Conservation (phyloP, 2,888 invertebrate species). For the Drepanosiphum platanoidis region DNA sequence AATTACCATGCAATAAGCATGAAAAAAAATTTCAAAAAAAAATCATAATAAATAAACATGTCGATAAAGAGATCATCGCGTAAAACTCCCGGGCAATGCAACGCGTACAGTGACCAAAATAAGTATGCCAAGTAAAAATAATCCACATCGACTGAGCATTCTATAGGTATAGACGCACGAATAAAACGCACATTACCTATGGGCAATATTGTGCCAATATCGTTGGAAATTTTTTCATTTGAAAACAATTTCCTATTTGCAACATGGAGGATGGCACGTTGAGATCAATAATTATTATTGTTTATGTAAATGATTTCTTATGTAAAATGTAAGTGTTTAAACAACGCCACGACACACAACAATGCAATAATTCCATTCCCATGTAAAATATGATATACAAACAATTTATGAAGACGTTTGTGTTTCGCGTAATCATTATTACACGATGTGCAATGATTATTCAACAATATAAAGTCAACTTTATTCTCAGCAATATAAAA, state of each 20-base stretch:
- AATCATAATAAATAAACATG: no score
- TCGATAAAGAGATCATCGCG: no score
- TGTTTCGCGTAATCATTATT: no score
- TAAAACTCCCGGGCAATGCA: background rate
- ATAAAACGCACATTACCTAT: background rate
- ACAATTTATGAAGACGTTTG: no score
- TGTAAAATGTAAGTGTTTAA: no score
- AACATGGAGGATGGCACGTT: no score
- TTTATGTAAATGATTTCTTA: no score
- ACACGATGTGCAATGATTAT: background rate
- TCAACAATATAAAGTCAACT: background rate
- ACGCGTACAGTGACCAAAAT: background rate
- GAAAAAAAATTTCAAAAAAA: no score
- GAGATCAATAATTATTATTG: background rate
- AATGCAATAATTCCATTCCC: no score
- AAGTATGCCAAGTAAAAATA: background rate
- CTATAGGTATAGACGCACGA: background rate
- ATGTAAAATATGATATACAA: no score
- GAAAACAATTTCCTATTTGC: background rate
- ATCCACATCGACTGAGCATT: background rate
- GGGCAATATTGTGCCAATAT: background rate
- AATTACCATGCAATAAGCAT: no score
- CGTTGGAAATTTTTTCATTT: background rate
- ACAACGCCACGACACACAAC: no score
- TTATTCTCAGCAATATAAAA: background rate